Conservation (phyloP, 2,113 vertebrate species). For the Uropsilus gracilis region DNA sequence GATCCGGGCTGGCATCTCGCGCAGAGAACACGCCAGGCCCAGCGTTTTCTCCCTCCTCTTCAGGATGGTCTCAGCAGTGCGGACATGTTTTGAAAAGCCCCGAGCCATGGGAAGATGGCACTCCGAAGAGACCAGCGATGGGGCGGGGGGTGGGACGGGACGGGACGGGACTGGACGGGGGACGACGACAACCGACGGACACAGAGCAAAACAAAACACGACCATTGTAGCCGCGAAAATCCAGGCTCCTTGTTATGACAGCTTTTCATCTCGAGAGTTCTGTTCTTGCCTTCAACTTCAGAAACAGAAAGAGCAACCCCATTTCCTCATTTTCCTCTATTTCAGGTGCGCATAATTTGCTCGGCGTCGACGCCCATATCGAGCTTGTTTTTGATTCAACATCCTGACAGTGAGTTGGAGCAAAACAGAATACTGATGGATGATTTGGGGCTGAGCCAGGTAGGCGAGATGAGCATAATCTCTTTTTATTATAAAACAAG, state of each 20-base stretch:
- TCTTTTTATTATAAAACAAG: constrained; percentile 78
- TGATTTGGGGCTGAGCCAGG: constrained; percentile 93
- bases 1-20: too few relatives aligned
- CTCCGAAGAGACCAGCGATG: too few relatives aligned
- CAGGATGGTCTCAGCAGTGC: too few relatives aligned
- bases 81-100: too few relatives aligned
- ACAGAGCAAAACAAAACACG: fast-evolving
- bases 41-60: too few relatives aligned
- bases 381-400: constrained; percentile 89
- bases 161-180: too few relatives aligned
- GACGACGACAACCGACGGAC: too few relatives aligned
- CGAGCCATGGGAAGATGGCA: too few relatives aligned
- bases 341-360: constrained; percentile 94
- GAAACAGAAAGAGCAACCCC: neutral
- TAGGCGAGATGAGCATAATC: constrained; percentile 80
- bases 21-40: too few relatives aligned
- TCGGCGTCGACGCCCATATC: constrained; percentile 89
- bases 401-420: constrained; percentile 84
- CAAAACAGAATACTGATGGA: constrained; percentile 92
- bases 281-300: neutral
- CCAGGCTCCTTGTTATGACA: neutral
- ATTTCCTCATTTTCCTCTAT: constrained; percentile 6
- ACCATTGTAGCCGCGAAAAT: neutral
- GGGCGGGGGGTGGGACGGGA: too few relatives aligned
- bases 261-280: neutral